A percentile compares a stretch with the other conserved stretches of the same genome.
Evolutionary conservation across 2,888 invertebrate species (phyloP).

Genomic region (Itoplectis maculator): DNA sequence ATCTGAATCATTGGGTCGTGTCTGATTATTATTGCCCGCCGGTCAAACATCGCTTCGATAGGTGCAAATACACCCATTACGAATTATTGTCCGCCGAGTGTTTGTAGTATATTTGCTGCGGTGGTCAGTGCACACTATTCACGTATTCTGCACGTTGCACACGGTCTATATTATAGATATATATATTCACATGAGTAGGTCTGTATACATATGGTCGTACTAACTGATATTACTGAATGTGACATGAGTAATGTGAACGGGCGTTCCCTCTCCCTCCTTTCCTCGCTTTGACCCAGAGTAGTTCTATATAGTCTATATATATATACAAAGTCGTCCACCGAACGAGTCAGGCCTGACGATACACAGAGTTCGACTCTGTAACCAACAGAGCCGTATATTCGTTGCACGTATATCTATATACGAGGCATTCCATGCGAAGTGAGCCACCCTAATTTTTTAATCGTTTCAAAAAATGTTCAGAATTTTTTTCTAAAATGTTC

Average conservation of each 20-base stretch:
- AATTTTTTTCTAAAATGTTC: no score
- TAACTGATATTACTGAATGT: constrained; percentile 36
- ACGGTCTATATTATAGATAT: neutral
- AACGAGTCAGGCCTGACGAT: constrained; percentile 18
- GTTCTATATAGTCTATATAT: no score
- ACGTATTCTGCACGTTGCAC: neutral
- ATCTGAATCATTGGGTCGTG: no score
- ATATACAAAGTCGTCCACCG: neutral
- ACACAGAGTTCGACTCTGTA: constrained; percentile 22
- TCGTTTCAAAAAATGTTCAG: no score
- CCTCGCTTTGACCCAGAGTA: constrained; percentile 15
- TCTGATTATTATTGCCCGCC: neutral
- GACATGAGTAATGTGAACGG: constrained; percentile 41
- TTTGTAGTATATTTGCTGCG: neutral
- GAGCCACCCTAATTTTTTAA: no score
- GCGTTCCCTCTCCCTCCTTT: neutral
- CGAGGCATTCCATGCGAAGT: no score
- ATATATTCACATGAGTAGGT: no score
- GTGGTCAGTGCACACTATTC: no score
- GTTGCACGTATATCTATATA: no score
- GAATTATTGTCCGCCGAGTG: constrained; percentile 1
- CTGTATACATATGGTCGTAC: no score
- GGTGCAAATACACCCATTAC: neutral
- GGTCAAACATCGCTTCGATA: neutral
- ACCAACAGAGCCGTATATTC: constrained; percentile 1